phyloP scores from a whole-genome alignment of 2,797 vertebrate genomes.

The Sebastes melanostomus region DNA sequence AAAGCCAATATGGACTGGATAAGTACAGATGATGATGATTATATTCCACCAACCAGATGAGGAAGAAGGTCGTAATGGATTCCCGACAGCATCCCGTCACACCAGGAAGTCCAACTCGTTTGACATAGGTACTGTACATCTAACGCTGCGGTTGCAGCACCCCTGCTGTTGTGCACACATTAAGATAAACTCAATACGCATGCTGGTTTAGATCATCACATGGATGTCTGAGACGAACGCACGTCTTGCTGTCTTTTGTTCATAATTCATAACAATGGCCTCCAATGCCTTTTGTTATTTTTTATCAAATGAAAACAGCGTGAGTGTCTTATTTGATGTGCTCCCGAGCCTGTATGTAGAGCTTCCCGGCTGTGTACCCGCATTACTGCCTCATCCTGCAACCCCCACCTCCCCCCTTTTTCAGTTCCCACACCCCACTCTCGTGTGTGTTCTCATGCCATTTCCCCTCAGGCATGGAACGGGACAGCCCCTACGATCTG shows the following conservation, averaged over 20 bases:
- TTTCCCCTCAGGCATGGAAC: slow-evolving; percentile 79
- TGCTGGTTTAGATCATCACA: neutral
- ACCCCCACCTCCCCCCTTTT: neutral
- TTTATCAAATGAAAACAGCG: slow-evolving; percentile 38
- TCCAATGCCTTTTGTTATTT: slow-evolving; percentile 28
- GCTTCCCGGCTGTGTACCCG: neutral
- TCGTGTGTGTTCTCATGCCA: slow-evolving; percentile 40
- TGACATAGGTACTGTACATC: slow-evolving; percentile 80
- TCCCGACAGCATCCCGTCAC: slow-evolving; percentile 79
- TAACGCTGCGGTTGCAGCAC: neutral
- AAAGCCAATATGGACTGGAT: neutral
- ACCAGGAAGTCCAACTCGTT: slow-evolving; percentile 87
- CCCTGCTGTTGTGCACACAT: neutral
- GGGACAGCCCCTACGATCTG: slow-evolving; percentile 73
- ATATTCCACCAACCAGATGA: slow-evolving; percentile 57
- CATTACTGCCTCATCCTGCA: slow-evolving; percentile 19
- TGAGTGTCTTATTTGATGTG: slow-evolving; percentile 34
- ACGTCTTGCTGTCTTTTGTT: slow-evolving; percentile 25
- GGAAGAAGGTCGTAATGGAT: slow-evolving; percentile 69
- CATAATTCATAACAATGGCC: slow-evolving; percentile 34
- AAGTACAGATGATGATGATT: slow-evolving; percentile 7
- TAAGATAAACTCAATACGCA: neutral
- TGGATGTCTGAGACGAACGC: neutral
- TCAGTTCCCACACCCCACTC: slow-evolving; percentile 32
- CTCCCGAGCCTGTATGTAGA: slow-evolving; percentile 28